Conservation (phyloP, 2,888 invertebrate genomes). For the Chrysolina americana region DNA sequence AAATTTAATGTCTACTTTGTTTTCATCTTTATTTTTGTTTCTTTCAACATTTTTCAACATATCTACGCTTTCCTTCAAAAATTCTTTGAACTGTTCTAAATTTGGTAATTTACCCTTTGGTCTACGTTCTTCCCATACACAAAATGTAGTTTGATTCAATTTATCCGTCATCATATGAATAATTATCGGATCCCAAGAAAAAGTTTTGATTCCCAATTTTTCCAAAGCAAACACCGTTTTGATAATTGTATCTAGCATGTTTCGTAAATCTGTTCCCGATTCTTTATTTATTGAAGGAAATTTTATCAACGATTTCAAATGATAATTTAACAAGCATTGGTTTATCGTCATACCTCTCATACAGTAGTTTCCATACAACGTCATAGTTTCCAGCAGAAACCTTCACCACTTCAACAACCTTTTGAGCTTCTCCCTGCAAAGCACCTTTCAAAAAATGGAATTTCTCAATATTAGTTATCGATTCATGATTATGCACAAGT, state of each 20-base stretch:
- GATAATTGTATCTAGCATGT: too few relatives aligned
- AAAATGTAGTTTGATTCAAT: too few relatives aligned
- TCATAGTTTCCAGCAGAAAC: constrained; percentile 32
- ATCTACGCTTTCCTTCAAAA: constrained; percentile 14
- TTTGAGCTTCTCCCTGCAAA: too few relatives aligned
- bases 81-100: constrained; percentile 18
- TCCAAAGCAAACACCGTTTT: too few relatives aligned
- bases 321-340: constrained; percentile 27
- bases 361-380: constrained; percentile 34
- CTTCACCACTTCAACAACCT: constrained; percentile 28
- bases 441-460: too few relatives aligned
- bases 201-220: too few relatives aligned
- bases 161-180: constrained; percentile 14
- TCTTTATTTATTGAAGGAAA: constrained; percentile 31
- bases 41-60: not conserved
- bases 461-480: constrained; percentile 36
- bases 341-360: too few relatives aligned
- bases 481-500: constrained; percentile 31
- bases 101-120: constrained; percentile 15
- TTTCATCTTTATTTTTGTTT: constrained; percentile 6
- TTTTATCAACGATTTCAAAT: constrained; percentile 32
- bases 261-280: constrained; percentile 28
- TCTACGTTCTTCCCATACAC: constrained; percentile 22
- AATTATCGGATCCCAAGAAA: constrained; percentile 12
- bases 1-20: not conserved